Evolutionary conservation across 1,140 invertebrate genomes (phyloP).

Genomic region (Radopholus similis): DNA sequence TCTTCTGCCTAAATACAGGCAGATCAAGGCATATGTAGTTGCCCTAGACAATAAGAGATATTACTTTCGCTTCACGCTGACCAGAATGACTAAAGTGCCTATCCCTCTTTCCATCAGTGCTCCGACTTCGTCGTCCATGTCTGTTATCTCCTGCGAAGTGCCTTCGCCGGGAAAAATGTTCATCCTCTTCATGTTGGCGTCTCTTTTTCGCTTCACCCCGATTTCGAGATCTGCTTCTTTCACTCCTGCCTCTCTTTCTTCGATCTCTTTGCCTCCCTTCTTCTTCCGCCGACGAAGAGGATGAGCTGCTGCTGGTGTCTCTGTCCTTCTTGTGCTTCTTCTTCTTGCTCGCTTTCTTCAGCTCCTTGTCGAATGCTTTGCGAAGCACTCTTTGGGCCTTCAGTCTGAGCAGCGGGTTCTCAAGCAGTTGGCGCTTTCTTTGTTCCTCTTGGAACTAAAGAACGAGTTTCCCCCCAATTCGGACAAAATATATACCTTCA

Average conservation of each 20-base stretch:
- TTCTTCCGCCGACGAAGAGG: not conserved
- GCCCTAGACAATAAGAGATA: not conserved
- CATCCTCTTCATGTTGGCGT: too few species aligned
- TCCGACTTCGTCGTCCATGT: too few species aligned
- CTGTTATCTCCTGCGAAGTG: too few species aligned
- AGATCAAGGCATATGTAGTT: too few species aligned
- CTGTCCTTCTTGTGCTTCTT: not conserved
- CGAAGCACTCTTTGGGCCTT: constrained; percentile 32
- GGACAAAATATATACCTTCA: constrained; percentile 28
- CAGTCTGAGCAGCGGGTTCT: constrained; percentile 39
- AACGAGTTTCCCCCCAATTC: constrained; percentile 3
- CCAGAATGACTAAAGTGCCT: not conserved
- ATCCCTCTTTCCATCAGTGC: too few species aligned
- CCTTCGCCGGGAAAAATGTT: too few species aligned
- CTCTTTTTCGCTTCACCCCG: not conserved
- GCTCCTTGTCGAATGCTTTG: constrained; percentile 38
- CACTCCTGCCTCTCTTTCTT: not conserved
- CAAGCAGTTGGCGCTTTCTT: constrained; percentile 24
- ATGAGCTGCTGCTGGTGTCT: not conserved
- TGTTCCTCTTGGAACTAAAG: constrained; percentile 43
- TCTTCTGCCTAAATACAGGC: too few species aligned
- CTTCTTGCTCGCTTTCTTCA: constrained; percentile 33
- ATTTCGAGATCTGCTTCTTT: not conserved
- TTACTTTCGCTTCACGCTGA: too few species aligned
- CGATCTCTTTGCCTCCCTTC: not conserved